Conservation (phyloP, 2,113 vertebrate species). For the Saguinus imperator region DNA sequence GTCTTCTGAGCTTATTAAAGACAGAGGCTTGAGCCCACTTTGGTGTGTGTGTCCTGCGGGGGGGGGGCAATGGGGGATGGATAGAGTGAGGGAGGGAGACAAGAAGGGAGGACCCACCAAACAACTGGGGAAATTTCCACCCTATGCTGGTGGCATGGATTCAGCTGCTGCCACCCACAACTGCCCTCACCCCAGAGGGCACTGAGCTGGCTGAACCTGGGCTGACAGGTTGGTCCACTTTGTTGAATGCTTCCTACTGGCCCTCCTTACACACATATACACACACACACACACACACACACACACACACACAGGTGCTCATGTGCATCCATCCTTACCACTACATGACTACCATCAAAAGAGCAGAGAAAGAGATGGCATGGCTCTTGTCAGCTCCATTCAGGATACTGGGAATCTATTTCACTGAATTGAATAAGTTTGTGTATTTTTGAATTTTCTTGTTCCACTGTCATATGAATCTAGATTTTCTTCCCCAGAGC, state of each 20-base stretch:
- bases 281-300: not conserved
- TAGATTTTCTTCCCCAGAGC: not conserved
- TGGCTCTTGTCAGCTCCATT: not conserved
- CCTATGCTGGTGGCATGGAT: not conserved
- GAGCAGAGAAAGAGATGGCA: not conserved
- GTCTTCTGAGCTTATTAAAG: conserved; percentile 83
- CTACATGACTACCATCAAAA: not conserved
- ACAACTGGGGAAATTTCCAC: not conserved
- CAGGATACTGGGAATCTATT: not conserved
- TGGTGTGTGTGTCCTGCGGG: not conserved
- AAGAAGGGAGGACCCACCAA: not conserved
- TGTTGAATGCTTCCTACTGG: not conserved
- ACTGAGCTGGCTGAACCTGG: not conserved
- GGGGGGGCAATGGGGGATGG: not conserved
- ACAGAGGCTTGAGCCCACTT: conserved; percentile 75
- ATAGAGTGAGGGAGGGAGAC: not conserved
- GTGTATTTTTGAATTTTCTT: not conserved
- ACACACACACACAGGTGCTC: not conserved
- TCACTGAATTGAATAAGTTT: not conserved
- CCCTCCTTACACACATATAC: not conserved
- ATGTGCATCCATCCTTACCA: not conserved
- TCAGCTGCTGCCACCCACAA: not conserved
- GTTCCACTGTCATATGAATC: not conserved
- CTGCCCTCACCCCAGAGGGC: not conserved
- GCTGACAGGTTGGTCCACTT: not conserved